A percentile compares a stretch with the other conserved stretches of the same genome.
These are phyloP conservation scores for Hypotaenidia philippensis DNA, from an alignment of 2,797 vertebrate genomes.

Conservation along the genomic window DNA sequence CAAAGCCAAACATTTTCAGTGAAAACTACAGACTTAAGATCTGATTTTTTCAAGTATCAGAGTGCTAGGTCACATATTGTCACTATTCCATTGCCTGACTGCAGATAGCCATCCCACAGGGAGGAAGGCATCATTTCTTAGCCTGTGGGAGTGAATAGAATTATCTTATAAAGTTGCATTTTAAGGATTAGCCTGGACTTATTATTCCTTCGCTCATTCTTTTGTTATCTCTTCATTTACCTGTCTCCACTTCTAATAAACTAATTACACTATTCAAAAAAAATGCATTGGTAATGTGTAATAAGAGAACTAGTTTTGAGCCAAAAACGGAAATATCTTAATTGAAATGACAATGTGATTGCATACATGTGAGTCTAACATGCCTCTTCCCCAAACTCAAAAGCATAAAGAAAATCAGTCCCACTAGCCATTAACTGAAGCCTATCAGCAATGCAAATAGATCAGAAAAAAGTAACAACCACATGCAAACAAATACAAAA, in stretches of 20 bases:
- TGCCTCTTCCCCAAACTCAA: background rate
- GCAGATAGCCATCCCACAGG: background rate
- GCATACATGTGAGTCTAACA: background rate
- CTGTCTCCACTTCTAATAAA: background rate
- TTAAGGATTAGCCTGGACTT: background rate
- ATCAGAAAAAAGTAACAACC: background rate
- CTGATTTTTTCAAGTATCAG: background rate
- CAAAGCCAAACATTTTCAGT: background rate
- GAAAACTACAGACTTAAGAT: background rate
- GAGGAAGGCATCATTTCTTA: background rate
- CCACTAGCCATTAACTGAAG: background rate
- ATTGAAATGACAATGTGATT: background rate
- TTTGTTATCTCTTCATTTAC: background rate
- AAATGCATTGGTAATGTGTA: accelerated
- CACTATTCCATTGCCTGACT: background rate
- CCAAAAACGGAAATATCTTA: background rate
- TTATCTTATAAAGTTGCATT: background rate
- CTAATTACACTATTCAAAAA: background rate
- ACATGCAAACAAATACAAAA: background rate
- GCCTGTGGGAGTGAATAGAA: background rate
- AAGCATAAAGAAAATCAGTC: background rate
- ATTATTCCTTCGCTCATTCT: background rate
- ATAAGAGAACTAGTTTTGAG: conserved; percentile 1
- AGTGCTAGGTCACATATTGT: too few species aligned
- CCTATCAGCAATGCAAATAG: background rate